Conservation (phyloP, 2,797 vertebrate genomes). For the Gallirallus australis region DNA sequence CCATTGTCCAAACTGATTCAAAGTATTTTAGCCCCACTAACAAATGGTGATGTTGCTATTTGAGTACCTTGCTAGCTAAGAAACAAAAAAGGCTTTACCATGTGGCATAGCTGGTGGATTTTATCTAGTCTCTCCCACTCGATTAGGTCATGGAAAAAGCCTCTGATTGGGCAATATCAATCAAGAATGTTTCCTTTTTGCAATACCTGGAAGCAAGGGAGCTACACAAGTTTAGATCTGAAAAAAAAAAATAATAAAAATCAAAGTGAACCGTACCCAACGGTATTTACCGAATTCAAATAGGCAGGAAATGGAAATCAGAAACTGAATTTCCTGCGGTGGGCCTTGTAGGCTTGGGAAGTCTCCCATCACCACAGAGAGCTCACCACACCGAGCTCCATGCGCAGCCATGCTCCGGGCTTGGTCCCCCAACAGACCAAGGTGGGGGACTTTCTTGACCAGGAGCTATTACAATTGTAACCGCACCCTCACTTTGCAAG, state of each 20-base stretch:
- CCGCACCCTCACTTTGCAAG: background rate
- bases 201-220: background rate
- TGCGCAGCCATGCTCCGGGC: fast-evolving
- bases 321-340: fast-evolving
- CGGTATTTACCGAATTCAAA: background rate
- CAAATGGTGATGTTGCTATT: background rate
- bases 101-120: background rate
- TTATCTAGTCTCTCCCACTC: background rate
- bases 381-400: fast-evolving
- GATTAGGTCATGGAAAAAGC: background rate
- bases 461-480: background rate
- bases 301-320: background rate
- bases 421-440: fast-evolving
- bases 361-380: background rate
- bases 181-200: background rate
- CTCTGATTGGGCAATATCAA: background rate
- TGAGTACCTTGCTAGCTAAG: background rate
- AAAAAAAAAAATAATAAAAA: background rate
- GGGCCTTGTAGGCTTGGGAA: background rate
- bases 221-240: background rate
- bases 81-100: background rate
- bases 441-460: background rate
- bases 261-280: background rate
- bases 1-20: background rate
- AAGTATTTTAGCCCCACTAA: background rate